phyloP scores from a whole-genome alignment of 2,888 invertebrate species.

The Bombyx huttoni region DNA sequence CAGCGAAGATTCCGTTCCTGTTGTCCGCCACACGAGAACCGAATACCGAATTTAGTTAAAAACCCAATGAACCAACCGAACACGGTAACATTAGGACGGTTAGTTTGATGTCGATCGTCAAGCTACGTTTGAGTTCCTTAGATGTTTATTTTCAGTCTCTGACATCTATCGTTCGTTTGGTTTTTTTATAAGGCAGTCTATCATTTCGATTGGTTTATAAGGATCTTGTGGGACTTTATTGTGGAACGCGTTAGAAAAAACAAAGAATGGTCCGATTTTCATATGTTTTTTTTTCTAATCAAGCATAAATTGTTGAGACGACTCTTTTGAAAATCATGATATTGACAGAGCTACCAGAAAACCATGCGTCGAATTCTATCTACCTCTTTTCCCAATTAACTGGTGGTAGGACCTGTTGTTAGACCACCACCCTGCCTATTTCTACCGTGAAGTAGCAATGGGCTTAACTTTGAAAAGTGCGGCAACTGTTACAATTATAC shows the following conservation, averaged over 20 bases:
- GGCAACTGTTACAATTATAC: too few species aligned
- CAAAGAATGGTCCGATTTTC: too few species aligned
- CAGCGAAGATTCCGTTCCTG: background rate
- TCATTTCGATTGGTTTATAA: constrained; percentile 11
- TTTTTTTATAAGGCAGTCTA: constrained; percentile 12
- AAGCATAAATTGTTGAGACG: too few species aligned
- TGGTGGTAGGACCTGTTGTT: too few species aligned
- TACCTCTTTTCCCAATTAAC: too few species aligned
- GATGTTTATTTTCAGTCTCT: constrained; percentile 20
- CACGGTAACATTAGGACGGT: background rate
- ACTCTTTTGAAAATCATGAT: too few species aligned
- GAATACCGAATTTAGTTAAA: background rate
- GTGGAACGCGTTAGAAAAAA: background rate
- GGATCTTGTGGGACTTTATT: background rate
- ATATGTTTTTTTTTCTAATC: too few species aligned
- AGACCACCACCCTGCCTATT: too few species aligned
- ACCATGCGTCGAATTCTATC: too few species aligned
- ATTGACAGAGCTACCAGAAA: too few species aligned
- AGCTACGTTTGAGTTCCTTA: constrained; percentile 13
- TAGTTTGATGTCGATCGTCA: background rate
- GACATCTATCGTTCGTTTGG: background rate
- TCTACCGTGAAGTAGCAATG: too few species aligned
- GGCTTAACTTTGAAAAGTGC: too few species aligned
- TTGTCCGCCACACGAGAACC: background rate
- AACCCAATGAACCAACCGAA: background rate